Conservation (phyloP, 1,140 invertebrate genomes). For the Drosophila ambigua region DNA sequence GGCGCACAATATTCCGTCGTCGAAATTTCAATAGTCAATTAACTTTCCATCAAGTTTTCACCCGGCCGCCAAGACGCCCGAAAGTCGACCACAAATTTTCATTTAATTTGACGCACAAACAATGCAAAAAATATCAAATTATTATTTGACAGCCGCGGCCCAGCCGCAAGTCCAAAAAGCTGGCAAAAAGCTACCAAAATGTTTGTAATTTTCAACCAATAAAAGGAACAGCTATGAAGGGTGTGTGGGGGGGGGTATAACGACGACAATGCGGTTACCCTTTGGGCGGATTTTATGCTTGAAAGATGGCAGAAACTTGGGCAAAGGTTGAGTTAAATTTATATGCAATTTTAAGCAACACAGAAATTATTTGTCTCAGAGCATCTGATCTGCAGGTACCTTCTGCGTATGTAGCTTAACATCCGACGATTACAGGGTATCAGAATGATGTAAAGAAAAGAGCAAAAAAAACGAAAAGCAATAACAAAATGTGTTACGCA, state of each 20-base stretch:
- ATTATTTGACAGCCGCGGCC: slow-evolving; percentile 46
- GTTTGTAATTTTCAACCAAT: slow-evolving; percentile 35
- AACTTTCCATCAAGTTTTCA: slow-evolving; percentile 21
- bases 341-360: no score
- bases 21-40: slow-evolving; percentile 29
- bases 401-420: no score
- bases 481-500: slow-evolving; percentile 62
- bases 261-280: no score
- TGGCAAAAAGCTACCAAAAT: slow-evolving; percentile 15
- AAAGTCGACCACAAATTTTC: slow-evolving; percentile 53
- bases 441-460: slow-evolving; percentile 5
- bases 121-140: slow-evolving; percentile 49
- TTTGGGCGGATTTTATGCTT: no score
- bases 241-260: no score
- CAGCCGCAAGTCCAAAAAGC: slow-evolving; percentile 14
- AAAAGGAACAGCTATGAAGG: slow-evolving; percentile 44
- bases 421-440: slow-evolving; percentile 4
- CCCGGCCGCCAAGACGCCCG: slow-evolving; percentile 18
- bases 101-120: slow-evolving; percentile 45
- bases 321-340: no score
- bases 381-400: no score
- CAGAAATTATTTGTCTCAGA: no score
- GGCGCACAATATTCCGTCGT: no score
- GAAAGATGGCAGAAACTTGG: not conserved
- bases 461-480: not conserved